These are phyloP conservation scores for Leucozona laternaria DNA, from an alignment of 2,888 invertebrate species.

Conservation along the genomic window DNA sequence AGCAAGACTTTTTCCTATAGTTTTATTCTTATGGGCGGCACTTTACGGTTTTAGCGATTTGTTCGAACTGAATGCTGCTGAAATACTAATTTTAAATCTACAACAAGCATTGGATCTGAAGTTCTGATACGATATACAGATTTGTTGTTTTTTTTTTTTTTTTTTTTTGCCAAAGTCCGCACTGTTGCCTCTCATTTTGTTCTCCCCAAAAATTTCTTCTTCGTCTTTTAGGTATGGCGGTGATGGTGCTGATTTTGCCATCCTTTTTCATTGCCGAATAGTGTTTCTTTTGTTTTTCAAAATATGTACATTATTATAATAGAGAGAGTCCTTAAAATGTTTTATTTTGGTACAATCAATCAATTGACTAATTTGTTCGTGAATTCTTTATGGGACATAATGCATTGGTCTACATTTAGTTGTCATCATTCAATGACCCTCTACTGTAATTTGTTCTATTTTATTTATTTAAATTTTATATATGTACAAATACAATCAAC, in stretches of 20 bases:
- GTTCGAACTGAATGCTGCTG: slow-evolving; percentile 84
- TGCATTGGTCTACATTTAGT: slow-evolving; percentile 29
- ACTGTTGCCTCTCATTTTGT: slow-evolving; percentile 60
- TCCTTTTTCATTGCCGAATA: slow-evolving; percentile 66
- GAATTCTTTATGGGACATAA: slow-evolving; percentile 38
- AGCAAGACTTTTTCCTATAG: slow-evolving; percentile 40
- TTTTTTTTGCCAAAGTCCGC: slow-evolving; percentile 54
- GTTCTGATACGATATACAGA: slow-evolving; percentile 67
- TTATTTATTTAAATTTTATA: slow-evolving; percentile 34
- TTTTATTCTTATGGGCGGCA: slow-evolving; percentile 37
- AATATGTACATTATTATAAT: slow-evolving; percentile 48
- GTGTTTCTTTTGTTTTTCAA: slow-evolving; percentile 54
- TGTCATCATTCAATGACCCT: slow-evolving; percentile 49
- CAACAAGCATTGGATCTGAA: slow-evolving; percentile 72
- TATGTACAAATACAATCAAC: not conserved
- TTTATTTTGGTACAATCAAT: slow-evolving; percentile 72
- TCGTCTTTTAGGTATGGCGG: slow-evolving; percentile 7
- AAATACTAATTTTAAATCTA: slow-evolving; percentile 83
- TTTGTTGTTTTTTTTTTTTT: slow-evolving; percentile 20
- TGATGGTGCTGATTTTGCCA: slow-evolving; percentile 54
- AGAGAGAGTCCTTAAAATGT: slow-evolving; percentile 51
- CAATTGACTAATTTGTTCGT: slow-evolving; percentile 72
- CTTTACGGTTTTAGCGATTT: slow-evolving; percentile 79
- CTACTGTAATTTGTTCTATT: slow-evolving; percentile 46
- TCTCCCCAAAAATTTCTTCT: slow-evolving; percentile 61